Percentiles rank a stretch among this genome's conserved stretches.
These are phyloP conservation scores for Lutjanus campechanus DNA, from an alignment of 2,797 vertebrate genomes.

Conservation along the genomic window DNA sequence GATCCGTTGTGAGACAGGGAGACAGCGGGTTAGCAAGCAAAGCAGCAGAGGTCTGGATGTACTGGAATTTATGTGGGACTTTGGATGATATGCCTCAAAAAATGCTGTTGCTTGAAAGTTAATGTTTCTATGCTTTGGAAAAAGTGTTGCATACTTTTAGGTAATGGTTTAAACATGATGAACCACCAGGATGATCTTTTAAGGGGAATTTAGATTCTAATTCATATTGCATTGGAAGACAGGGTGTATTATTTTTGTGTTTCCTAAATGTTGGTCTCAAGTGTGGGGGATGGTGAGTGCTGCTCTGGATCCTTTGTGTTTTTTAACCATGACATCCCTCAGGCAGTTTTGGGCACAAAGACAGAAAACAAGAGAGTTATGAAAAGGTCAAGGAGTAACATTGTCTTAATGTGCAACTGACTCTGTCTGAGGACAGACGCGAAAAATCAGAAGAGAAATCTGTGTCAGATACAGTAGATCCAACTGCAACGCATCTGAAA, in stretches of 20 bases:
- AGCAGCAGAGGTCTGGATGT: too few relatives aligned
- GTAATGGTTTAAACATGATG: background rate
- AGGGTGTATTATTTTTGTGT: background rate
- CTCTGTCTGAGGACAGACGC: constrained; percentile 28
- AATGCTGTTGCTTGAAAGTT: background rate
- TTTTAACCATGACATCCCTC: constrained; percentile 57
- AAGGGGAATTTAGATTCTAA: background rate
- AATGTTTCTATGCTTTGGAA: background rate
- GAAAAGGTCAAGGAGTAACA: constrained; percentile 74
- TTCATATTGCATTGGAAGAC: background rate
- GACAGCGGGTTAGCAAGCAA: too few relatives aligned
- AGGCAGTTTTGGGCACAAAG: constrained; percentile 49
- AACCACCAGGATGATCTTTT: background rate
- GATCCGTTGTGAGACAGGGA: too few relatives aligned
- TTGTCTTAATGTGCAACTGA: constrained; percentile 55
- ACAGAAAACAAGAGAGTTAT: constrained; percentile 48
- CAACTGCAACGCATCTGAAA: background rate
- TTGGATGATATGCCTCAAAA: too few relatives aligned
- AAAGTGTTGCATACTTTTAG: background rate
- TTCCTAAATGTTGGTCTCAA: constrained; percentile 11
- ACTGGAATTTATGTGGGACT: too few relatives aligned
- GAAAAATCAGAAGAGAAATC: constrained; percentile 11
- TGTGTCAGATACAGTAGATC: background rate
- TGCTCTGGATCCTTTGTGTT: constrained; percentile 42
- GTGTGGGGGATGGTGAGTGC: constrained; percentile 31